phyloP scores from a whole-genome alignment of 2,797 vertebrate genomes.

The Smutsia gigantea region DNA sequence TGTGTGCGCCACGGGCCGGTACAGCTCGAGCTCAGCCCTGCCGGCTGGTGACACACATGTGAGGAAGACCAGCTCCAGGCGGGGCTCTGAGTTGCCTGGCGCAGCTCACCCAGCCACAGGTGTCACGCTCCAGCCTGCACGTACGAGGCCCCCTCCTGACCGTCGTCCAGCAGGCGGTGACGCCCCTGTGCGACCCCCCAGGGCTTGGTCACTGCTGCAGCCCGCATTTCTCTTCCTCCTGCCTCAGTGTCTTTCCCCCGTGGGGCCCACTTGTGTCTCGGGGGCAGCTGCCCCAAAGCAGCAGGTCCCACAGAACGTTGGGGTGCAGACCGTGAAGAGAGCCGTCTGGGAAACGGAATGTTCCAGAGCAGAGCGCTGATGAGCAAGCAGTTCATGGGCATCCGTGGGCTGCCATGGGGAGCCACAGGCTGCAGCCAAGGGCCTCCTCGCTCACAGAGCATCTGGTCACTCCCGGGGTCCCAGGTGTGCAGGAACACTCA shows the following conservation, averaged over 20 bases:
- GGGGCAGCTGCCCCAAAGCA: accelerated
- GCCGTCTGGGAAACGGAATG: not conserved
- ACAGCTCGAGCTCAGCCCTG: not conserved
- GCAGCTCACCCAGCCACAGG: too few relatives aligned
- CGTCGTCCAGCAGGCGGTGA: too few relatives aligned
- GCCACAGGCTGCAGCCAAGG: too few relatives aligned
- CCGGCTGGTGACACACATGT: too few relatives aligned
- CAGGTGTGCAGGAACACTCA: accelerated
- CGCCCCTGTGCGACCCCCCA: accelerated
- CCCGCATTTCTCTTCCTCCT: not conserved
- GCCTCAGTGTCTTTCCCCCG: too few relatives aligned
- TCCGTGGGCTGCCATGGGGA: not conserved
- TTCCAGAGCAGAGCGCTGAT: not conserved
- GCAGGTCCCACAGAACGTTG: not conserved
- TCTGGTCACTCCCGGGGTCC: not conserved
- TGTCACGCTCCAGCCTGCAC: too few relatives aligned
- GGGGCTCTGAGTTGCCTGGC: accelerated
- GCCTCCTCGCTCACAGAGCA: not conserved
- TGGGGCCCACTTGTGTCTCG: not conserved
- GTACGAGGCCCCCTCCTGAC: too few relatives aligned
- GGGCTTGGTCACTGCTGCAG: accelerated
- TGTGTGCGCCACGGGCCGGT: not conserved
- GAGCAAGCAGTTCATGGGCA: not conserved
- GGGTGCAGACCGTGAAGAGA: too few relatives aligned
- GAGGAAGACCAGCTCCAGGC: accelerated